phyloP scores from a whole-genome alignment of 2,113 vertebrate genomes.

The Willisornis vidua region DNA sequence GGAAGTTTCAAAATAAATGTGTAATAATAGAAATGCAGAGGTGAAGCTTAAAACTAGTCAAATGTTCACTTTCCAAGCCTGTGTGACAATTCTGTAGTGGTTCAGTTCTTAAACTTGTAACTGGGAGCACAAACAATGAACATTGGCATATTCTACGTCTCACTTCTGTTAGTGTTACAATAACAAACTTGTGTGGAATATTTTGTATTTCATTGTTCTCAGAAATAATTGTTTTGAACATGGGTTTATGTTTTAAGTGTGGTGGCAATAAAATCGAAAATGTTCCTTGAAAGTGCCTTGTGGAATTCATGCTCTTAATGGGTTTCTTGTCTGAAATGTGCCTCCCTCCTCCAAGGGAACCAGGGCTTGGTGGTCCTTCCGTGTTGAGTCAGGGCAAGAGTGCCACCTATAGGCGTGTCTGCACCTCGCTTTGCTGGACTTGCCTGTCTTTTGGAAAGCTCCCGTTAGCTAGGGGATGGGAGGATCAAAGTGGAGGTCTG shows the following conservation, averaged over 20 bases:
- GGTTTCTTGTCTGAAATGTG: background rate
- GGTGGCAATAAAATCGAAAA: conserved; percentile 55
- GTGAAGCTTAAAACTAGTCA: conserved; percentile 2
- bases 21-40: background rate
- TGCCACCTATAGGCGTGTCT: conserved; percentile 35
- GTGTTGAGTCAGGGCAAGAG: background rate
- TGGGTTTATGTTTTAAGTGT: conserved; percentile 2
- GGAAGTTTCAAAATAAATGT: background rate
- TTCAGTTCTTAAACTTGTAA: background rate
- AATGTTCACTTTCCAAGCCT: background rate
- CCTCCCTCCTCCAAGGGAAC: background rate
- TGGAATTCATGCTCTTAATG: background rate
- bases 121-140: background rate
- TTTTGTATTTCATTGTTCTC: conserved; percentile 38
- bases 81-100: background rate
- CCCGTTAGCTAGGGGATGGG: fast-evolving
- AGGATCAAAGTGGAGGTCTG: background rate
- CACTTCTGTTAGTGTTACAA: background rate
- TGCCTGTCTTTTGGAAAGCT: background rate
- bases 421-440: fast-evolving
- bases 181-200: background rate
- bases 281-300: background rate
- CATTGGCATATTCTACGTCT: background rate
- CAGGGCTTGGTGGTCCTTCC: fast-evolving
- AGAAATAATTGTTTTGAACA: conserved; percentile 9